Percentiles rank a stretch among this genome's conserved stretches.
phyloP scores from a whole-genome alignment of 2,113 vertebrate species.

The Andinoacara biseriatus region DNA sequence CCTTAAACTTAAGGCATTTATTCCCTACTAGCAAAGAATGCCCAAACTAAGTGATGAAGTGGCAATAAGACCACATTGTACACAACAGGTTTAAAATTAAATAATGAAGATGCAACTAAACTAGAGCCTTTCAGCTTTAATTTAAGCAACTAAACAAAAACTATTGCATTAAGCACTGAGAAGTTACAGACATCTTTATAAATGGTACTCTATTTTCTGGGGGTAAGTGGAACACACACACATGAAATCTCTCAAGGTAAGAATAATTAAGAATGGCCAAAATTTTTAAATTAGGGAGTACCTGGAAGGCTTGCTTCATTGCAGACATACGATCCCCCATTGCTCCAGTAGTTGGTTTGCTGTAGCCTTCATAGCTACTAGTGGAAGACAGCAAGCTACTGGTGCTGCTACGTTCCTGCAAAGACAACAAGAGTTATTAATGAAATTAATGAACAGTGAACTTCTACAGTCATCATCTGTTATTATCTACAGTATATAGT shows the following conservation, averaged over 20 bases:
- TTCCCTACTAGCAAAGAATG: not conserved
- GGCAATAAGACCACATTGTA: not conserved
- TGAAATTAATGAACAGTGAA: not conserved
- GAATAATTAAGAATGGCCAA: not conserved
- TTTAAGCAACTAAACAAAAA: not conserved
- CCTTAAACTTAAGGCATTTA: not conserved
- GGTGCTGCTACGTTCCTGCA: slow-evolving; percentile 84
- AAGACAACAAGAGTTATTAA: not conserved
- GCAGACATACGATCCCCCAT: slow-evolving; percentile 98
- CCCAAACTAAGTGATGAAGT: not conserved
- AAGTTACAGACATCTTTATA: not conserved
- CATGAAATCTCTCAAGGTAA: not conserved
- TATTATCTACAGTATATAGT: not conserved
- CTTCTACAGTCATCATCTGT: not conserved
- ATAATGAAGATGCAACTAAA: not conserved
- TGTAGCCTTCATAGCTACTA: slow-evolving; percentile 90
- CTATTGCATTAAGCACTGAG: not conserved
- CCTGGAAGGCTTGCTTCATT: slow-evolving; percentile 98
- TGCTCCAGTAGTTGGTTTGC: slow-evolving; percentile 89
- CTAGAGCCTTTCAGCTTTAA: not conserved
- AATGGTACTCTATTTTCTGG: not conserved
- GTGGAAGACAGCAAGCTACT: slow-evolving; percentile 76
- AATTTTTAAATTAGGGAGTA: slow-evolving; percentile 29
- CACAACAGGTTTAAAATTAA: not conserved
- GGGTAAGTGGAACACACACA: not conserved